Percentiles rank a stretch among this genome's conserved stretches.
Conservation (phyloP, 2,888 invertebrate genomes). For the Eupithecia abbreviata region DNA sequence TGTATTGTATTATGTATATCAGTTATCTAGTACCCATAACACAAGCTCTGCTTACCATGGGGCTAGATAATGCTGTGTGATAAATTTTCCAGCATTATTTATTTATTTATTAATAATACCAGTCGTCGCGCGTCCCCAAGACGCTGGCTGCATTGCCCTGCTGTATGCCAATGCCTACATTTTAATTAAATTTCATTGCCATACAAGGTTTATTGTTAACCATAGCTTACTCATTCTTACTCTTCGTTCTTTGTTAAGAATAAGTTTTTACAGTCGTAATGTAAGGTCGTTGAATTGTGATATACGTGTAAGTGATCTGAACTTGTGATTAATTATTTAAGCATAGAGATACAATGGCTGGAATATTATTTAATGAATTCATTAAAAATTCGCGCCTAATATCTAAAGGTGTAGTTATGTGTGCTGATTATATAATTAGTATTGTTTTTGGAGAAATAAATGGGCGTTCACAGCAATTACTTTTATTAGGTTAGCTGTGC, state of each 20-base stretch:
- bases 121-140: no score
- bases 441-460: background rate
- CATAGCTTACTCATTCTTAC: background rate
- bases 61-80: no score
- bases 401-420: background rate
- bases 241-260: background rate
- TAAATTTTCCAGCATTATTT: no score
- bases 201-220: background rate
- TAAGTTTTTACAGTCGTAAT: background rate
- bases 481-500: background rate
- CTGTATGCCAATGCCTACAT: no score
- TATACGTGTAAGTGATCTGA: background rate
- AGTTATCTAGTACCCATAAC: no score
- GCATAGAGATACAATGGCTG: background rate
- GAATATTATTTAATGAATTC: background rate
- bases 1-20: no score
- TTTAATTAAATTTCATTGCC: background rate
- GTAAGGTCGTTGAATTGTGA: background rate
- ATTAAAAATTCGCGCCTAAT: background rate
- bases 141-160: no score
- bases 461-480: background rate
- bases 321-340: background rate
- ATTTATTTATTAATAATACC: no score
- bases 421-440: background rate
- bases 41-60: no score